phyloP scores from a whole-genome alignment of 2,113 vertebrate species.

The Neotoma lepida region DNA sequence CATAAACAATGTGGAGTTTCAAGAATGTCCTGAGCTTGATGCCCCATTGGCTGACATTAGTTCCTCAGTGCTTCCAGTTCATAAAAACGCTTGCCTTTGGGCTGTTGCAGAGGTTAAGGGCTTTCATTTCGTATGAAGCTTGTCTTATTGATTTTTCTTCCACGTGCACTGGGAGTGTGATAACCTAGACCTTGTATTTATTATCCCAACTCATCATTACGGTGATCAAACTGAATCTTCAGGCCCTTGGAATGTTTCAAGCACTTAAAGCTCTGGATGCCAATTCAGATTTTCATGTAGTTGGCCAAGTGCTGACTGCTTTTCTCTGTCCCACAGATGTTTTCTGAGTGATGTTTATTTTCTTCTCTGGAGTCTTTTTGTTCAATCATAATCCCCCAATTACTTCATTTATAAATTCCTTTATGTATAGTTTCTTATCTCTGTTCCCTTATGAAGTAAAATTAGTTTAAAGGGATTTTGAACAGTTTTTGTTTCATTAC shows the following conservation, averaged over 20 bases:
- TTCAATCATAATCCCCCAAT: neutral
- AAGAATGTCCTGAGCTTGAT: constrained; percentile 52
- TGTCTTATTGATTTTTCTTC: constrained; percentile 65
- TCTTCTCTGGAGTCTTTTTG: neutral
- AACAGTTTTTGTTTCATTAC: neutral
- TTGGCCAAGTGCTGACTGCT: neutral
- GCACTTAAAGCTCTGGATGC: neutral
- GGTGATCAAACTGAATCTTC: constrained; percentile 36
- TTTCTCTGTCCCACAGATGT: neutral
- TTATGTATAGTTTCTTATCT: neutral
- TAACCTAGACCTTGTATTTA: constrained; percentile 69
- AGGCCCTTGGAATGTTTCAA: constrained; percentile 40
- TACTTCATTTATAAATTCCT: constrained; percentile 39
- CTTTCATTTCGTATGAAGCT: constrained; percentile 68
- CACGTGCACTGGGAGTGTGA: neutral
- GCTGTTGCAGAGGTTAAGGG: constrained; percentile 60
- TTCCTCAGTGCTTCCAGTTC: constrained; percentile 53
- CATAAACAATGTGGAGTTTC: constrained; percentile 48
- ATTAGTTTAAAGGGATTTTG: constrained; percentile 35
- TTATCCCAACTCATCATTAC: constrained; percentile 73
- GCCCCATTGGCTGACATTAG: constrained; percentile 50
- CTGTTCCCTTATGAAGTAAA: neutral
- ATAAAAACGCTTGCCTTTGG: constrained; percentile 58
- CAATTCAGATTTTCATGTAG: neutral
- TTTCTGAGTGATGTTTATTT: constrained; percentile 7